Conservation (phyloP, 2,797 vertebrate genomes). For the Psittacula derbiana region DNA sequence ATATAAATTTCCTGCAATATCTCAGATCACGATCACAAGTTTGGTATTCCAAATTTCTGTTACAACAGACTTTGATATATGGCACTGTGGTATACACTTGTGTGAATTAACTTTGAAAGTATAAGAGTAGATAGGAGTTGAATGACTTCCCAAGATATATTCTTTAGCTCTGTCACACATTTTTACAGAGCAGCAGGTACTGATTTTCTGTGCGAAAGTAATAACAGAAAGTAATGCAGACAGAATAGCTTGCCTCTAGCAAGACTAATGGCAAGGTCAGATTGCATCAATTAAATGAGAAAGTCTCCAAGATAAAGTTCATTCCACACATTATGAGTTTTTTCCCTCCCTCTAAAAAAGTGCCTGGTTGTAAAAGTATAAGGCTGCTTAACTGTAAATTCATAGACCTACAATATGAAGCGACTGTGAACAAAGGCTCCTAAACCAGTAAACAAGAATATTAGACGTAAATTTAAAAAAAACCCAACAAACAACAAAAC, state of each 20-base stretch:
- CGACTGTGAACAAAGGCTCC: not conserved
- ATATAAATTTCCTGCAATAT: constrained; percentile 57
- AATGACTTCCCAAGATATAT: constrained; percentile 13
- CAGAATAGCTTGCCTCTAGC: constrained; percentile 66
- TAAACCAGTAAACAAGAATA: not conserved
- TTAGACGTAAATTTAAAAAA: not conserved
- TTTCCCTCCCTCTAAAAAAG: not conserved
- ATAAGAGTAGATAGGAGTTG: constrained; percentile 23
- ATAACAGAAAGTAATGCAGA: constrained; percentile 58
- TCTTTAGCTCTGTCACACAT: constrained; percentile 37
- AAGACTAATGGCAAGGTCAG: constrained; percentile 69
- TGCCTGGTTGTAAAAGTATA: not conserved
- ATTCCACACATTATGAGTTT: not conserved
- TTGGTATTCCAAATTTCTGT: constrained; percentile 48
- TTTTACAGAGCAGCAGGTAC: constrained; percentile 47
- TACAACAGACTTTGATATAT: constrained; percentile 55
- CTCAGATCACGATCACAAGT: constrained; percentile 27
- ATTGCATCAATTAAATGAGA: constrained; percentile 68
- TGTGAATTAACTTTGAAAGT: constrained; percentile 24
- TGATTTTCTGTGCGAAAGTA: constrained; percentile 24
- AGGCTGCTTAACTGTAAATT: not conserved
- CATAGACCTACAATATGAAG: not conserved
- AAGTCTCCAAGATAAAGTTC: constrained; percentile 47
- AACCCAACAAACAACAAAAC: not conserved
- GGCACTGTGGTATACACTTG: not conserved